These are phyloP conservation scores for Meandrina meandrites DNA, from an alignment of 92 coral and sea anemone species.

Conservation along the genomic window DNA sequence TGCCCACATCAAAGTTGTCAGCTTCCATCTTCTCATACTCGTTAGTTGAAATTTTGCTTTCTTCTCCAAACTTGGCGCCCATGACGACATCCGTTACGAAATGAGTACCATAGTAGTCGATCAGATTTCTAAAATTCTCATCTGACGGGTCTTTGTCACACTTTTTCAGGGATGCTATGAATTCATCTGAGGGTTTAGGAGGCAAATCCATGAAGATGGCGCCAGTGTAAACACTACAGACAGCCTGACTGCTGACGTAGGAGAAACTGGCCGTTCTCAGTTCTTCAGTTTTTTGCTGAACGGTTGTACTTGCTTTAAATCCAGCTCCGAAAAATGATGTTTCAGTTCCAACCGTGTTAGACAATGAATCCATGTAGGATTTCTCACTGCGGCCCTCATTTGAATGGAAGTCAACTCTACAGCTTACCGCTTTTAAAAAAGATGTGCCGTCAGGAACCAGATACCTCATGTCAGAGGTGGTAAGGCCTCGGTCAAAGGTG, in stretches of 20 bases:
- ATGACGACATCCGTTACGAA: slow-evolving; percentile 21
- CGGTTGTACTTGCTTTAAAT: slow-evolving; percentile 24
- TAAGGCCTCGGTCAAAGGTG: background rate
- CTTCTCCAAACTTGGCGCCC: slow-evolving; percentile 45
- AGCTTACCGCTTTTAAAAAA: slow-evolving; percentile 15
- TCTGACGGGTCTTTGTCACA: slow-evolving; percentile 17
- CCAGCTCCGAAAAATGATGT: background rate
- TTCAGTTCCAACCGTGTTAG: background rate
- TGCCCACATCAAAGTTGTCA: slow-evolving; percentile 16
- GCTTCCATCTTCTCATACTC: slow-evolving; percentile 24
- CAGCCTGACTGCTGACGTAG: slow-evolving; percentile 12
- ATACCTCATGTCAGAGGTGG: slow-evolving; percentile 26
- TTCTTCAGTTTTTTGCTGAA: slow-evolving; percentile 10
- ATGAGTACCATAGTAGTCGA: slow-evolving; percentile 37
- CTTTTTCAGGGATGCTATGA: background rate
- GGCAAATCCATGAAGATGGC: slow-evolving; percentile 5
- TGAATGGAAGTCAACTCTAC: slow-evolving; percentile 15
- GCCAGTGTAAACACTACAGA: slow-evolving; percentile 30
- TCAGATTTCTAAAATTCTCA: slow-evolving; percentile 23
- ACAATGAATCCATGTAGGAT: slow-evolving; percentile 15
- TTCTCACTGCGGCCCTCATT: slow-evolving; percentile 3
- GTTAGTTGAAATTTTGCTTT: slow-evolving; percentile 31
- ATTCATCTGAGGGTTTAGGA: slow-evolving; percentile 10
- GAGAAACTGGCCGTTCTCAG: background rate
- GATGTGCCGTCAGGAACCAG: slow-evolving; percentile 33